Evolutionary conservation across 2,113 vertebrate species (phyloP).

Genomic region (Emberiza fucata): DNA sequence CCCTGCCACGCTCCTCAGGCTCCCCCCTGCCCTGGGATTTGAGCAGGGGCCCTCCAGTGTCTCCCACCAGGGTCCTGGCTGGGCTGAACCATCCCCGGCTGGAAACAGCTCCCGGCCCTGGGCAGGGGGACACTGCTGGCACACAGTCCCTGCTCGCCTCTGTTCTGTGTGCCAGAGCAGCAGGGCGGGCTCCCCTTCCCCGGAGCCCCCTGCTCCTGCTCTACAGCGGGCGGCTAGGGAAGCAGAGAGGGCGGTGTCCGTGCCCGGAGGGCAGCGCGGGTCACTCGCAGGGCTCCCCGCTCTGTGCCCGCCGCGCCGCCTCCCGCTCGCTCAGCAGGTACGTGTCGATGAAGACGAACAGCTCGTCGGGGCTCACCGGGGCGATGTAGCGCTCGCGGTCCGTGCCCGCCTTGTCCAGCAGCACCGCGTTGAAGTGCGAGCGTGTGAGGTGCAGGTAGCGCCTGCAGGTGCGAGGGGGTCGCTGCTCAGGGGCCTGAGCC

Average conservation of each 20-base stretch:
- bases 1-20: not conserved
- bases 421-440: constrained; percentile 87
- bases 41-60: not conserved
- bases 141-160: not conserved
- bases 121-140: not conserved
- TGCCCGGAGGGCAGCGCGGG: not conserved
- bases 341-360: constrained; percentile 87
- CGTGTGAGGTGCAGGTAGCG: constrained; percentile 84
- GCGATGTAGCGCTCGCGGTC: constrained; percentile 89
- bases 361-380: constrained; percentile 82
- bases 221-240: not conserved
- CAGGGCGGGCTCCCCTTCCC: not conserved
- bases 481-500: not conserved
- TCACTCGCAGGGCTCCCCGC: constrained; percentile 83
- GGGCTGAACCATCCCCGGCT: not conserved
- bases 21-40: not conserved
- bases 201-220: not conserved
- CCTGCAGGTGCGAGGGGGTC: constrained; percentile 62
- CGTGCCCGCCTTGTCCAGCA: constrained; percentile 84
- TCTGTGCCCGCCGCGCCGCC: constrained; percentile 64
- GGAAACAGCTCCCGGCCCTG: not conserved
- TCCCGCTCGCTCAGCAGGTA: constrained; percentile 85
- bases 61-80: accelerated
- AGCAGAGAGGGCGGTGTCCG: not conserved
- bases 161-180: not conserved